Evolutionary conservation across 2,797 vertebrate species (phyloP).

Genomic region (Lutjanus campechanus): DNA sequence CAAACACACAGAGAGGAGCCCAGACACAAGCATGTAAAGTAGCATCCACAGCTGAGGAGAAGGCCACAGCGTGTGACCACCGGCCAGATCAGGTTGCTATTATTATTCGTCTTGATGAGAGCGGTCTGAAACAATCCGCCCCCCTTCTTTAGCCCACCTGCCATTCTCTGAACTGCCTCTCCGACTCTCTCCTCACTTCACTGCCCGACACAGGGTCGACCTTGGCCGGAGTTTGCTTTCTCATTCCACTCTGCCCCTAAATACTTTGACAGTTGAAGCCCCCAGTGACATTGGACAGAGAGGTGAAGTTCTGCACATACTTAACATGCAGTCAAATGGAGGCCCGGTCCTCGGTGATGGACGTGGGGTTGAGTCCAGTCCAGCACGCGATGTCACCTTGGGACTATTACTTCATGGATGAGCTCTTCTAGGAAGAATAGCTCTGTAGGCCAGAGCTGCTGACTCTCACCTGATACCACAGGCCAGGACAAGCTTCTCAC

Average conservation of each 20-base stretch:
- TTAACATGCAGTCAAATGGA: slow-evolving; percentile 20
- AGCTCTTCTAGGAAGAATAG: slow-evolving; percentile 49
- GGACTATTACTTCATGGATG: slow-evolving; percentile 8
- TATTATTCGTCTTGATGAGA: slow-evolving; percentile 65
- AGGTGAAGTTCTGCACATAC: slow-evolving; percentile 43
- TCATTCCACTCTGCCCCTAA: slow-evolving; percentile 26
- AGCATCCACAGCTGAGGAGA: slow-evolving; percentile 66
- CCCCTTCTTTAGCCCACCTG: slow-evolving; percentile 15
- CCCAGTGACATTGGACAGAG: slow-evolving; percentile 4
- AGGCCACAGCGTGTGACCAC: slow-evolving; percentile 56
- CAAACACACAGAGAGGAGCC: slow-evolving; percentile 26
- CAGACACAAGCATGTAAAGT: slow-evolving; percentile 46
- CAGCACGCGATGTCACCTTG: slow-evolving; percentile 15
- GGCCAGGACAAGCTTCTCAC: slow-evolving; percentile 34
- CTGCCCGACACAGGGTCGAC: slow-evolving; percentile 33
- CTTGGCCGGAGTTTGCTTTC: slow-evolving; percentile 32
- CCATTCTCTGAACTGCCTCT: slow-evolving; percentile 34
- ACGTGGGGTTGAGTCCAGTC: background rate
- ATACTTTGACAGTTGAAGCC: slow-evolving; percentile 51
- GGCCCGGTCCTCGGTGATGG: slow-evolving; percentile 2
- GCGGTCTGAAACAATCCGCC: slow-evolving; percentile 29
- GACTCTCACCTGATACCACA: slow-evolving; percentile 58
- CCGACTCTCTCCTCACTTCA: slow-evolving; percentile 17
- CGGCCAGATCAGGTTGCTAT: slow-evolving; percentile 62
- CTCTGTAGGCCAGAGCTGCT: slow-evolving; percentile 33